Conservation (phyloP, 1,140 invertebrate genomes). For the Dufourea novaeangliae region DNA sequence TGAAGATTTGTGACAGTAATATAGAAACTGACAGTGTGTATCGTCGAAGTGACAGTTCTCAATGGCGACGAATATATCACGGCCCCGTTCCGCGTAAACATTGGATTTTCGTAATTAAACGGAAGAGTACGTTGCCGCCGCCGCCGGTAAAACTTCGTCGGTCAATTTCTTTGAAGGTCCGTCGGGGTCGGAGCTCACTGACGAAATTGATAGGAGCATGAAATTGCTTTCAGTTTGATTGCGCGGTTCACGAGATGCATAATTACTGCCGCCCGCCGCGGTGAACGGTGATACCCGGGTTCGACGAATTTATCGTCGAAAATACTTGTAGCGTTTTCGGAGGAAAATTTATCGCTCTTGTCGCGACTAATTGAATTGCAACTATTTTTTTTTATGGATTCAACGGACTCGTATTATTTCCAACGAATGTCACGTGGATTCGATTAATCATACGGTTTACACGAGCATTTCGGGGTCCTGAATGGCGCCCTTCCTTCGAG, state of each 20-base stretch:
- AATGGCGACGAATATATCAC: not conserved
- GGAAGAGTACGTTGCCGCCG: not conserved
- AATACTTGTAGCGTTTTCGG: not conserved
- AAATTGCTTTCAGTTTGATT: slow-evolving; percentile 4
- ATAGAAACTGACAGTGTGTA: not conserved
- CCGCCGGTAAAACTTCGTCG: not conserved
- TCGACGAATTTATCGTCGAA: not conserved
- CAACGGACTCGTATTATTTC: not conserved
- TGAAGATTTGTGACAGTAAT: too few species aligned
- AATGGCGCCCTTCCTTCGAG: not conserved
- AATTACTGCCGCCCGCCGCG: not conserved
- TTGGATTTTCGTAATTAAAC: not conserved
- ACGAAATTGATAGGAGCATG: slow-evolving; percentile 6
- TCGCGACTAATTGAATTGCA: not conserved
- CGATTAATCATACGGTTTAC: not conserved
- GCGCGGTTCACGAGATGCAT: not conserved
- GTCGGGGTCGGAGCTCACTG: not conserved
- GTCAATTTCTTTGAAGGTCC: slow-evolving; percentile 4
- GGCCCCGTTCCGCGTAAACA: not conserved
- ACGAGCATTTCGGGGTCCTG: too few species aligned
- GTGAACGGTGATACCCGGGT: slow-evolving; percentile 2
- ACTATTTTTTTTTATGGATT: not conserved
- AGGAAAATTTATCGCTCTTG: not conserved
- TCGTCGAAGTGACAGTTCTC: not conserved
- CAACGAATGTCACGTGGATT: not conserved